Conservation (phyloP, 2,888 invertebrate species). For the Netelia melanura region DNA sequence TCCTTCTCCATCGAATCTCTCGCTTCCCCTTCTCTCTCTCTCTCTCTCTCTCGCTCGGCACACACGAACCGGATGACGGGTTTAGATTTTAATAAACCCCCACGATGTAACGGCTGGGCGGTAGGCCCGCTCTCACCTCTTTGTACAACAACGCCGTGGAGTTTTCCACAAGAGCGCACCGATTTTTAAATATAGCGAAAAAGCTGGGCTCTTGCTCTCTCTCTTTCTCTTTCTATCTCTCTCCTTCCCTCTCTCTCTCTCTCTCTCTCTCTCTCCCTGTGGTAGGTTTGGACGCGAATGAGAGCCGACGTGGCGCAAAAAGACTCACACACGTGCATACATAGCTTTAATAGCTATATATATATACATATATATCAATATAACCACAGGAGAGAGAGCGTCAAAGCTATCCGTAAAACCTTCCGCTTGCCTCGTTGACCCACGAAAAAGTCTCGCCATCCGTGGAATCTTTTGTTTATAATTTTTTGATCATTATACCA, state of each 20-base stretch:
- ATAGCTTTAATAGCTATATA: slow-evolving; percentile 41
- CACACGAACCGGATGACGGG: slow-evolving; percentile 49
- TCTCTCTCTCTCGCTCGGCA: slow-evolving; percentile 41
- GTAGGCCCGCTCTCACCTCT: slow-evolving; percentile 71
- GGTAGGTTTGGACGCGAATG: slow-evolving; percentile 80
- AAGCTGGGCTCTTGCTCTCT: slow-evolving; percentile 55
- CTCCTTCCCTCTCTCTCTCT: not conserved
- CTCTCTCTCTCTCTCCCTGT: slow-evolving; percentile 50
- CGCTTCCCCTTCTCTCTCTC: slow-evolving; percentile 8
- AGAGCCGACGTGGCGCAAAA: slow-evolving; percentile 70
- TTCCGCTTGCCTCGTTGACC: slow-evolving; percentile 82
- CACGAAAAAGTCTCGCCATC: slow-evolving; percentile 84
- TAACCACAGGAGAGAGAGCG: slow-evolving; percentile 64
- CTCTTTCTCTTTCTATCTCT: slow-evolving; percentile 49
- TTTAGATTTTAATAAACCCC: slow-evolving; percentile 82
- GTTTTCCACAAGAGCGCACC: slow-evolving; percentile 84
- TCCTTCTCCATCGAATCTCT: slow-evolving; percentile 24
- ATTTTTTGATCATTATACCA: slow-evolving; percentile 84
- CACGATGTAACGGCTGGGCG: slow-evolving; percentile 81
- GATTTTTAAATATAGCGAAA: slow-evolving; percentile 84
- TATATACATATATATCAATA: not conserved
- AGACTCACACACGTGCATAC: slow-evolving; percentile 47
- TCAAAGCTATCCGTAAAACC: slow-evolving; percentile 83
- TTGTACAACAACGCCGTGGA: slow-evolving; percentile 77
- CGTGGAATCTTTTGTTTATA: slow-evolving; percentile 85